phyloP scores from a whole-genome alignment of 2,113 vertebrate genomes.

The Pantherophis guttatus region DNA sequence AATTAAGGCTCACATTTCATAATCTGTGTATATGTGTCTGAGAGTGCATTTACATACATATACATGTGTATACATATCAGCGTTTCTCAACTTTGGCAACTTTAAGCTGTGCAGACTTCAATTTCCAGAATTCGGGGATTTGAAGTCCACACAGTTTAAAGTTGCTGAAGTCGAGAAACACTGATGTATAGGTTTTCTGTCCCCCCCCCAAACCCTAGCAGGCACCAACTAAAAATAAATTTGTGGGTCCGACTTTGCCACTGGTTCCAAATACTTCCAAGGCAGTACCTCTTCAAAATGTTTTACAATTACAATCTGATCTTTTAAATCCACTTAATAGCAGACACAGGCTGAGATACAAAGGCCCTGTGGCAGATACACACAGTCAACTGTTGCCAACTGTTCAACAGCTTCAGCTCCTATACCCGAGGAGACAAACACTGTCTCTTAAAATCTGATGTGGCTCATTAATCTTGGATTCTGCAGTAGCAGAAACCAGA shows the following conservation, averaged over 20 bases:
- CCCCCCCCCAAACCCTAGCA: slow-evolving; percentile 41
- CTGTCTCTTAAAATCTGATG: neutral
- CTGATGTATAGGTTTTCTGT: rapidly evolving
- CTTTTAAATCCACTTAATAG: neutral
- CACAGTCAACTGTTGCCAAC: neutral
- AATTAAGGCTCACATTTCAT: slow-evolving; percentile 64
- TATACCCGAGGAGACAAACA: neutral
- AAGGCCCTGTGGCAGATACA: neutral
- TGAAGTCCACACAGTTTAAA: neutral
- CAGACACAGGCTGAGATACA: slow-evolving; percentile 1
- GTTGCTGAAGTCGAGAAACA: neutral
- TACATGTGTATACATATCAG: neutral
- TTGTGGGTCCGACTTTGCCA: slow-evolving; percentile 17
- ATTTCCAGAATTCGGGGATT: neutral
- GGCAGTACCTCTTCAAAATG: slow-evolving; percentile 29
- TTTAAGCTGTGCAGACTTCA: neutral
- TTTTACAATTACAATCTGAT: slow-evolving; percentile 17
- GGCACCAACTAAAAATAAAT: slow-evolving; percentile 35
- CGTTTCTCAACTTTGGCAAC: neutral
- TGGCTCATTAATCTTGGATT: neutral
- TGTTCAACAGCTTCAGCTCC: neutral
- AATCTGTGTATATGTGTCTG: neutral
- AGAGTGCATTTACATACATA: neutral
- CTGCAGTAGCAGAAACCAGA: neutral
- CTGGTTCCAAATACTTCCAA: slow-evolving; percentile 1